Evolutionary conservation across 2,888 invertebrate species (phyloP).

Genomic region (Chrysopilus asiliformis): DNA sequence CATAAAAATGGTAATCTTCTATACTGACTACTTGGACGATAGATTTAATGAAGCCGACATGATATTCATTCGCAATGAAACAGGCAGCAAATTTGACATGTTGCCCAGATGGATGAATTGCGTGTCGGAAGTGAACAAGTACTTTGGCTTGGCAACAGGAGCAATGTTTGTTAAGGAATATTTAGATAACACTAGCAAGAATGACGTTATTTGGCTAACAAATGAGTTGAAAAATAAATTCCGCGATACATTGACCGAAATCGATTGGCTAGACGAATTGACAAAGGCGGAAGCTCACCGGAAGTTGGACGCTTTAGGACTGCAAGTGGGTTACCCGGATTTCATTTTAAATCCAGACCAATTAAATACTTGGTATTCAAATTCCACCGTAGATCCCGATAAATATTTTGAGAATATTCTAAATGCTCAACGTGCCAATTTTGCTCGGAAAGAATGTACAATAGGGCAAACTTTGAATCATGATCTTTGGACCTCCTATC

Average conservation of each 20-base stretch:
- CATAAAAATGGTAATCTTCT: conserved; percentile 62
- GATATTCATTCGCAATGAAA: too few relatives aligned
- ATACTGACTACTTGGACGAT: conserved; percentile 65
- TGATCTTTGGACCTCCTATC: conserved; percentile 71
- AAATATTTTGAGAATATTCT: conserved; percentile 74
- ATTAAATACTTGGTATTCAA: conserved; percentile 69
- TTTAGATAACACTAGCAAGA: conserved; percentile 42
- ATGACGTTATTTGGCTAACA: conserved; percentile 71
- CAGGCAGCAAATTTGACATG: too few relatives aligned
- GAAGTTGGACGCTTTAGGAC: conserved; percentile 81
- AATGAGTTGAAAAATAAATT: conserved; percentile 73
- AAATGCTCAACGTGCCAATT: conserved; percentile 30
- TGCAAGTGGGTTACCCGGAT: conserved; percentile 89
- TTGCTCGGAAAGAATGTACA: too few relatives aligned
- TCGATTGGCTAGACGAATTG: conserved; percentile 86
- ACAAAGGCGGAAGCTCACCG: conserved; percentile 68
- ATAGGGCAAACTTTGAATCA: too few relatives aligned
- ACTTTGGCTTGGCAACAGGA: conserved; percentile 57
- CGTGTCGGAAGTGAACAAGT: conserved; percentile 71
- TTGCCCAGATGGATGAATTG: too few relatives aligned
- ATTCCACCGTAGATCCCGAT: conserved; percentile 48
- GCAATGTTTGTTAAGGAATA: conserved; percentile 50
- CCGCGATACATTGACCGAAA: conserved; percentile 61
- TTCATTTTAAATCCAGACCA: conserved; percentile 65
- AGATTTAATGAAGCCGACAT: conserved; percentile 67